These are phyloP conservation scores for Acanthochromis polyacanthus DNA, from an alignment of 2,113 vertebrate genomes.

Conservation along the genomic window DNA sequence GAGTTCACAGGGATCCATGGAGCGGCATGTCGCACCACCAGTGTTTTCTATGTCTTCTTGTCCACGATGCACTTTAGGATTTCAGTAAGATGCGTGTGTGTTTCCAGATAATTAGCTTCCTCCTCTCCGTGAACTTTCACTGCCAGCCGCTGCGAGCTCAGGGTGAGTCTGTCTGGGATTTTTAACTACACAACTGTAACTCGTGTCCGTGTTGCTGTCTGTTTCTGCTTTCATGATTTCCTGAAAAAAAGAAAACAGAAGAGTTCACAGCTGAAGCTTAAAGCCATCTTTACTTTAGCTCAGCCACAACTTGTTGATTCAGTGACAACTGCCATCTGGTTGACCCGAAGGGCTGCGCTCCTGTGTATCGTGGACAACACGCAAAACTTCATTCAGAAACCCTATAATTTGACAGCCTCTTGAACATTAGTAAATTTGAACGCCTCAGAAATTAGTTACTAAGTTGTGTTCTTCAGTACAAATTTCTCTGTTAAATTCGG, in stretches of 20 bases:
- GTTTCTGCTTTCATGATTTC: neutral
- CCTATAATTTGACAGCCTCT: fast-evolving
- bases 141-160: conserved; percentile 78
- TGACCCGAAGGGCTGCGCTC: neutral
- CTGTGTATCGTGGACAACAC: neutral
- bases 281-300: neutral
- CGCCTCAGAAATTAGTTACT: fast-evolving
- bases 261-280: fast-evolving
- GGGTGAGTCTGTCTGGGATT: conserved; percentile 76
- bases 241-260: neutral
- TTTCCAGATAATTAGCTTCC: conserved; percentile 79
- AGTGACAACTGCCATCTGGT: conserved; percentile 26
- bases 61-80: conserved; percentile 86
- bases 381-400: conserved; percentile 1
- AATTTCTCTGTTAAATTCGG: neutral
- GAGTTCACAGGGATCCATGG: conserved; percentile 74
- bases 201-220: neutral
- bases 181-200: conserved; percentile 13
- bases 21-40: conserved; percentile 71
- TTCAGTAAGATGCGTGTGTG: conserved; percentile 86
- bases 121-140: conserved; percentile 79
- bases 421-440: neutral
- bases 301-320: conserved; percentile 41
- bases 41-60: conserved; percentile 71
- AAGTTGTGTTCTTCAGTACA: fast-evolving